These are phyloP conservation scores for Orius laevigatus DNA, from an alignment of 1,140 invertebrate genomes.

Conservation along the genomic window DNA sequence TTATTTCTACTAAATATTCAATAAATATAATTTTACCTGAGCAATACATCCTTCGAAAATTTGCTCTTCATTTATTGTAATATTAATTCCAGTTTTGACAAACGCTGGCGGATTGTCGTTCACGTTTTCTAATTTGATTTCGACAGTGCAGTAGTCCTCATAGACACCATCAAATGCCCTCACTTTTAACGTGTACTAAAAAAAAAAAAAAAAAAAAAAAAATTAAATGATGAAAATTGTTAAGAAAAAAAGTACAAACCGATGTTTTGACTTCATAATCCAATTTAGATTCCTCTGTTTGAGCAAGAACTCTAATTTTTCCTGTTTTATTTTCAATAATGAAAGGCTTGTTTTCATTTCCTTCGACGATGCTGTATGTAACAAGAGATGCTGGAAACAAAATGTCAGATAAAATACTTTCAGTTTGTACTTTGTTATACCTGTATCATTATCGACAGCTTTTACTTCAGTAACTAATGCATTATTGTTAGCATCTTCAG, in stretches of 20 bases:
- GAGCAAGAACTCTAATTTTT: conserved; percentile 55
- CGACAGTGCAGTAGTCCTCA: conserved; percentile 54
- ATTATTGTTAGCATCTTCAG: conserved; percentile 67
- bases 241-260: conserved; percentile 18
- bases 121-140: conserved; percentile 62
- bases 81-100: conserved; percentile 41
- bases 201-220: conserved; percentile 15
- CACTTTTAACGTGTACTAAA: conserved; percentile 53
- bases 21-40: conserved; percentile 27
- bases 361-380: conserved; percentile 57
- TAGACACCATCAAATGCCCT: conserved; percentile 60
- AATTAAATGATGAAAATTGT: not conserved
- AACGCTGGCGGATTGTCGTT: conserved; percentile 74
- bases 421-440: conserved; percentile 16
- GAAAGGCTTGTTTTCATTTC: conserved; percentile 62
- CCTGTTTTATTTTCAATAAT: conserved; percentile 61
- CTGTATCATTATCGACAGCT: conserved; percentile 59
- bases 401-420: conserved; percentile 12
- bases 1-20: not conserved
- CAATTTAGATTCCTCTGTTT: conserved; percentile 26
- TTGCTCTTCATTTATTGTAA: conserved; percentile 50
- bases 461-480: conserved; percentile 63
- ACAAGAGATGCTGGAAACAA: conserved; percentile 51
- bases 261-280: conserved; percentile 69
- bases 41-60: conserved; percentile 45